phyloP scores from a whole-genome alignment of 2,888 invertebrate genomes.

The Hydropsyche betteni region DNA sequence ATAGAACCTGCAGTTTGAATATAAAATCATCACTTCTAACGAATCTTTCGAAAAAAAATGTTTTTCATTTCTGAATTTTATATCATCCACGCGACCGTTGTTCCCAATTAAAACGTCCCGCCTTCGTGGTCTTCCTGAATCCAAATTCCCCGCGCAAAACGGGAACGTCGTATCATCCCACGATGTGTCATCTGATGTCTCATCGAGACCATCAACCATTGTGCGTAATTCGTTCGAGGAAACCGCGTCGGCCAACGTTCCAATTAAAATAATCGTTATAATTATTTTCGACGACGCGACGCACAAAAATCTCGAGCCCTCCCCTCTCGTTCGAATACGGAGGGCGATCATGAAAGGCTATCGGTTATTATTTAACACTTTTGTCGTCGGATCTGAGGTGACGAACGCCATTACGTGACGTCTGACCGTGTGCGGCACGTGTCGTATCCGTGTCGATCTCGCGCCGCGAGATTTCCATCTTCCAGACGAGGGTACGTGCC shows the following conservation, averaged over 20 bases:
- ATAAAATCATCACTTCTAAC: no score
- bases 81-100: constrained; percentile 12
- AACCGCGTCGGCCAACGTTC: constrained; percentile 14
- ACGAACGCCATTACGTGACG: constrained; percentile 34
- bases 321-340: no score
- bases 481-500: constrained; percentile 19
- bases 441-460: constrained; percentile 30
- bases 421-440: constrained; percentile 34
- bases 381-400: constrained; percentile 17
- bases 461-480: background rate
- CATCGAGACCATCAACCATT: constrained; percentile 5
- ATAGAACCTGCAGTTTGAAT: no score
- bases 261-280: constrained; percentile 30
- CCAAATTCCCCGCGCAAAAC: constrained; percentile 15
- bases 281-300: background rate
- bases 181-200: constrained; percentile 19
- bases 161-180: background rate
- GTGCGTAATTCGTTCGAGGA: constrained; percentile 26
- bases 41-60: no score
- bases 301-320: no score
- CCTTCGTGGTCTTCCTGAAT: constrained; percentile 13
- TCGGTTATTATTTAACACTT: constrained; percentile 2
- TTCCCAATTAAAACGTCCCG: background rate
- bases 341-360: no score
- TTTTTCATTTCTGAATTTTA: background rate